A percentile compares a stretch with the other conserved stretches of the same genome.
These are phyloP conservation scores for Drosophila anomelani DNA, from an alignment of 2,888 invertebrate species.

Conservation along the genomic window DNA sequence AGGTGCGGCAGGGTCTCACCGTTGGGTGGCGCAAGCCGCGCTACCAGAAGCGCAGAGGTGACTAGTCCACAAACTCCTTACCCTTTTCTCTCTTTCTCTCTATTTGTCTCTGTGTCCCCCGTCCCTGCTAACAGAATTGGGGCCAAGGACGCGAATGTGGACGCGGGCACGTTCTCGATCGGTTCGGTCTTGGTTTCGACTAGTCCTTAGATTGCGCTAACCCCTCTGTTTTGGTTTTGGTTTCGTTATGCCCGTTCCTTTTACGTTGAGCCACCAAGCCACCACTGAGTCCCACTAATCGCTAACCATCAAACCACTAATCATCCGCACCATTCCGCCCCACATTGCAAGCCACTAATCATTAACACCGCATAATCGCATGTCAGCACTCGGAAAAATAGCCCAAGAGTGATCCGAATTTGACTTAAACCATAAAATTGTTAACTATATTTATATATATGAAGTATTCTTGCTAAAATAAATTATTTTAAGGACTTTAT, in stretches of 20 bases:
- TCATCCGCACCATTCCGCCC: constrained; percentile 66
- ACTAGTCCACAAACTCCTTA: constrained; percentile 63
- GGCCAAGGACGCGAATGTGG: constrained; percentile 12
- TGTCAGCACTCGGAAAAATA: constrained; percentile 24
- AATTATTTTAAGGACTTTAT: no score
- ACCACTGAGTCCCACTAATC: constrained; percentile 55
- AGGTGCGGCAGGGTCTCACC: constrained; percentile 83
- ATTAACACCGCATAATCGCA: constrained; percentile 42
- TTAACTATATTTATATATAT: background rate
- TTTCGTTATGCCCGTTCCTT: constrained; percentile 37
- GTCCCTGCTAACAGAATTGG: constrained; percentile 66
- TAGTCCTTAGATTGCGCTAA: constrained; percentile 70
- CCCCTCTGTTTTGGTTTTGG: constrained; percentile 43
- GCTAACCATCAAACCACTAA: constrained; percentile 56
- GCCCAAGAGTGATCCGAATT: background rate
- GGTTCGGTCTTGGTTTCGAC: constrained; percentile 41
- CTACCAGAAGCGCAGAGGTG: constrained; percentile 85
- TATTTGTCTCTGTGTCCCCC: constrained; percentile 53
- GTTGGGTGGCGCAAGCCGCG: constrained; percentile 84
- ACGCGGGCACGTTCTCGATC: constrained; percentile 50
- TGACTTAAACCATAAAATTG: accelerated
- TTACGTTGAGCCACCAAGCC: constrained; percentile 43
- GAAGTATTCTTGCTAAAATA: background rate
- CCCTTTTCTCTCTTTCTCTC: constrained; percentile 43
- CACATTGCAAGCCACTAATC: constrained; percentile 45